Percentiles rank a stretch among this genome's conserved stretches.
phyloP scores from a whole-genome alignment of 2,797 vertebrate species.

The Cirrhinus mrigala region DNA sequence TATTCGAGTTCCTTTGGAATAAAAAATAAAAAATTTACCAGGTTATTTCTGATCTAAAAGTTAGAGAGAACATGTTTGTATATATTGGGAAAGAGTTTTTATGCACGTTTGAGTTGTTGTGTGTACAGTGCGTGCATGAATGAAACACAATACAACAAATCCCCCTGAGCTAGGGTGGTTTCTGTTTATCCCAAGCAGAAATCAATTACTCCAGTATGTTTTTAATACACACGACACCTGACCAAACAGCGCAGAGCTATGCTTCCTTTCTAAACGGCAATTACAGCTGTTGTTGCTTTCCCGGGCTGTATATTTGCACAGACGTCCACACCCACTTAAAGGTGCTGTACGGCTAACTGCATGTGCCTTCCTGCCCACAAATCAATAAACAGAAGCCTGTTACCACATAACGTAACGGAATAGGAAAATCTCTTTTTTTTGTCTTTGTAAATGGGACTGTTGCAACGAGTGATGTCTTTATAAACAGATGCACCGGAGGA shows the following conservation, averaged over 20 bases:
- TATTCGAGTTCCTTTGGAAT: neutral
- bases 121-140: conserved; percentile 42
- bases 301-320: conserved; percentile 68
- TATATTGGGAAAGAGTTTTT: neutral
- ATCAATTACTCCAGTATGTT: conserved; percentile 64
- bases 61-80: neutral
- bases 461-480: conserved; percentile 24
- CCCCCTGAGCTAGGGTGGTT: conserved; percentile 26
- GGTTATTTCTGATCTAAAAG: neutral
- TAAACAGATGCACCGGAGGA: conserved; percentile 13
- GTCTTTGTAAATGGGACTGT: neutral
- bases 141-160: conserved; percentile 43
- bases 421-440: conserved; percentile 12
- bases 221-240: conserved; percentile 60
- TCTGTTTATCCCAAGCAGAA: conserved; percentile 35
- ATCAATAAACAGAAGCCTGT: conserved; percentile 67
- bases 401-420: conserved; percentile 43
- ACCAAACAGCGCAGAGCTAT: conserved; percentile 53
- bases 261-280: conserved; percentile 54
- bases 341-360: conserved; percentile 20
- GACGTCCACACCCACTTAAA: conserved; percentile 48
- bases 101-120: conserved; percentile 26
- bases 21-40: neutral
- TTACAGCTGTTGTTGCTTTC: conserved; percentile 45
- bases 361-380: conserved; percentile 47